Base-by-base conservation (phyloP, 2,797 vertebrate genomes). In the Pseudochaenichthys georgianus region DNA sequence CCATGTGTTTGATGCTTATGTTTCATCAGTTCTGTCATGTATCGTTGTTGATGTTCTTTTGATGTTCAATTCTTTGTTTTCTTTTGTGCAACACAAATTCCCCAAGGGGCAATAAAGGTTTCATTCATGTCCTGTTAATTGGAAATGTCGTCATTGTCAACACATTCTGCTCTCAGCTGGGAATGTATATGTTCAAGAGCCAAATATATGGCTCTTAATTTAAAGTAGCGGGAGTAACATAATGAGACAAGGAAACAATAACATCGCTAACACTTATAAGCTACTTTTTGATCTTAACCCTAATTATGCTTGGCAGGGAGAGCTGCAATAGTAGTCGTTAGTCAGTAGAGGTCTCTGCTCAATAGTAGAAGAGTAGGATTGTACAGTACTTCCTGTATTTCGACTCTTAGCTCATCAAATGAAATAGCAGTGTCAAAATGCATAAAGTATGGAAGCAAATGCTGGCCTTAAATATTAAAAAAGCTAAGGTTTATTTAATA, bases 221-320 rank as follows among this genome's bases (percentile, higher is more conserved):
- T 64, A 45, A 70, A 46, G 28, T 61, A 75, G 63, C 10, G 1
- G 58, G 62, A 73, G 41, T 11, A 51, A 41, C 48, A 60, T 61
- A 70, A 64, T 52, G 73, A 68, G 64, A 78, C 43, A 73, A 23
- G 28, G 53, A 75, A 55, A 68, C 70, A 70, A 83, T 73, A 79
- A 72, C 41, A 15, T n/a, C 64, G 65, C 43, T 61, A 47, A 57
- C 63, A 23, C 64, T 64, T 68, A 76, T 69, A 69, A 62, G 46
- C 15, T 61, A 28, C 47, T 81, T 63, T 60, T 38, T 38, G 1
- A 7, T 85, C 73, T 83, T 71, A 85, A 86, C 70, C 59, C 62
- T 76, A 73, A 80, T 84, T 70, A 68, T 65, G 68, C 9, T 3
- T 42, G 8, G 38, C 77, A 86, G 83, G 81, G 80, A 77, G 72